Evolutionary conservation across 1,140 invertebrate species (phyloP).

Genomic region (Aphelinus certus): DNA sequence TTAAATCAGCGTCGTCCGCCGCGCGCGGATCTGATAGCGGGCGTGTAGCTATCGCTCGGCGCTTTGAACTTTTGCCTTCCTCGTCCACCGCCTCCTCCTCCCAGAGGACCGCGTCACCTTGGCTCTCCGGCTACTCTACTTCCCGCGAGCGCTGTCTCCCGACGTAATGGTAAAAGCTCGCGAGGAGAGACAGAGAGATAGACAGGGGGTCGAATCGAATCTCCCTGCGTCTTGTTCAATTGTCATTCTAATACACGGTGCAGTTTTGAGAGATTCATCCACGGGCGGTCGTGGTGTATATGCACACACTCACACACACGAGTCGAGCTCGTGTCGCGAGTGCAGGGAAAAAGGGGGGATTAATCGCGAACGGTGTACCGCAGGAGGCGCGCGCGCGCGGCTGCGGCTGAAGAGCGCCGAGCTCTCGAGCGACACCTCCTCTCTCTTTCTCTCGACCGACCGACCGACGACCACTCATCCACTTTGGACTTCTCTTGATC

Average conservation of each 20-base stretch:
- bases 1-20: constrained; percentile 6
- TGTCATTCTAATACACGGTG: no score
- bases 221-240: no score
- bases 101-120: not conserved
- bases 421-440: no score
- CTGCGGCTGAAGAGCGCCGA: not conserved
- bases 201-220: no score
- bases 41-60: not conserved
- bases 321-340: not conserved
- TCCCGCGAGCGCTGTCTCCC: no score
- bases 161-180: no score
- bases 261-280: no score
- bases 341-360: not conserved
- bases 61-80: not conserved
- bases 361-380: not conserved
- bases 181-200: no score
- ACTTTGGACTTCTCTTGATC: not conserved
- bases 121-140: not conserved
- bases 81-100: not conserved
- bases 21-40: not conserved
- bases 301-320: not conserved
- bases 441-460: no score
- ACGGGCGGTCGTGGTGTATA: not conserved
- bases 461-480: not conserved
- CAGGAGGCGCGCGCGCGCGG: not conserved